A percentile compares a stretch with the other conserved stretches of the same genome.
These are phyloP conservation scores for Thomomys bottae DNA, from an alignment of 2,113 vertebrate species.

Conservation along the genomic window DNA sequence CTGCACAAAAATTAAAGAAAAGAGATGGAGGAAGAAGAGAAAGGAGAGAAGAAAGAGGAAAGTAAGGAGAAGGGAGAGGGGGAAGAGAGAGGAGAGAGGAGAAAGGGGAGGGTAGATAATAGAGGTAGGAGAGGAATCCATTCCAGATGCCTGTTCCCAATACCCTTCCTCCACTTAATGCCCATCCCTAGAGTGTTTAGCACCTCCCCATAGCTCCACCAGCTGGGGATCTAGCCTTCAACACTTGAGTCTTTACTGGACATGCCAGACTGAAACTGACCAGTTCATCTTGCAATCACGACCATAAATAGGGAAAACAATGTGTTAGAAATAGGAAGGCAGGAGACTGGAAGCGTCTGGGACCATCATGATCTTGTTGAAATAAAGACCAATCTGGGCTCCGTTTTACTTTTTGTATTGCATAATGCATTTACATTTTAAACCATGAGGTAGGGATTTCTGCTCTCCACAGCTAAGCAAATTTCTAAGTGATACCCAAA, in stretches of 20 bases:
- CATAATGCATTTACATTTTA: not conserved
- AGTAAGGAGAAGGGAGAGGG: too few relatives aligned
- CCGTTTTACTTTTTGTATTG: not conserved
- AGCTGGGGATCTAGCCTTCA: not conserved
- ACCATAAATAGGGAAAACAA: not conserved
- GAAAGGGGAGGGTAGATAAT: too few relatives aligned
- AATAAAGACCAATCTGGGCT: not conserved
- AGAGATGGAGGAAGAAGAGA: too few relatives aligned
- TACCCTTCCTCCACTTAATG: not conserved
- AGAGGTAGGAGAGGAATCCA: not conserved
- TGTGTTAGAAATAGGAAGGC: not conserved
- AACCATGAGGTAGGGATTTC: not conserved
- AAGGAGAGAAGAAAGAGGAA: too few relatives aligned
- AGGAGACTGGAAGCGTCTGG: not conserved
- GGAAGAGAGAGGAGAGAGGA: too few relatives aligned
- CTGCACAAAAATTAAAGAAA: too few relatives aligned
- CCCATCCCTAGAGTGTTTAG: not conserved
- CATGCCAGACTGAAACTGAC: not conserved
- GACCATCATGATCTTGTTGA: not conserved
- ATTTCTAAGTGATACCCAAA: not conserved
- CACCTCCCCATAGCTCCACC: fast-evolving
- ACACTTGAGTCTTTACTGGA: not conserved
- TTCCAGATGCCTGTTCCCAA: too few relatives aligned
- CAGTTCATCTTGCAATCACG: not conserved
- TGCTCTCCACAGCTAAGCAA: not conserved